Percentiles rank a stretch among this genome's conserved stretches.
Conservation (phyloP, 2,888 invertebrate species). For the Blastobasis lacticolella region DNA sequence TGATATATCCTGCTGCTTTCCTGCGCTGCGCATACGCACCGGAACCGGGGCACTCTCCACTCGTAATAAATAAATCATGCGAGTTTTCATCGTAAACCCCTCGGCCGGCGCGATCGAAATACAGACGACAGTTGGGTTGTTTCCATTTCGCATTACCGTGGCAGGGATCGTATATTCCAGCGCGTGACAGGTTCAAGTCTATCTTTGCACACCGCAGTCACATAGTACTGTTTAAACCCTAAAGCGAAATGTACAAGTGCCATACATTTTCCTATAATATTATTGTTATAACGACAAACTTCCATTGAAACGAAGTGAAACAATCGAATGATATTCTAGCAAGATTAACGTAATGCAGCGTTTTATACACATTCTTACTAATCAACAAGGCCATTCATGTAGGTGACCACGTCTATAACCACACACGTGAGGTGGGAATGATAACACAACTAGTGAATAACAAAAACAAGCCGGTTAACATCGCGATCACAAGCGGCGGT, state of each 20-base stretch:
- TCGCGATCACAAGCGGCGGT: slow-evolving; percentile 19
- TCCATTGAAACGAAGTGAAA: no score
- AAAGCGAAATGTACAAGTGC: no score
- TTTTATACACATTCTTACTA: no score
- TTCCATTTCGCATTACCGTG: no score
- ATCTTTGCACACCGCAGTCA: no score
- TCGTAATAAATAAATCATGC: slow-evolving; percentile 46
- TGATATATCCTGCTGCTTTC: slow-evolving; percentile 58
- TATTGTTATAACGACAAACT: no score
- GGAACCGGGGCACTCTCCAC: slow-evolving; percentile 43
- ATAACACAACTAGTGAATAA: slow-evolving; percentile 33
- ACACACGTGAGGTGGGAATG: slow-evolving; percentile 28
- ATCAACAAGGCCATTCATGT: slow-evolving; percentile 14
- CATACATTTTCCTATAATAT: no score
- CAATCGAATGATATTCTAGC: no score
- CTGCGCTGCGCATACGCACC: slow-evolving; percentile 35
- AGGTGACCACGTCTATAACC: slow-evolving; percentile 24
- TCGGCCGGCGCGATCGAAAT: slow-evolving; percentile 3
- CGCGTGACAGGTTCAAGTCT: no score
- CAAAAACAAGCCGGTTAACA: slow-evolving; percentile 37
- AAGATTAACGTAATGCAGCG: no score
- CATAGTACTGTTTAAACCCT: no score
- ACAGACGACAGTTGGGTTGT: neutral
- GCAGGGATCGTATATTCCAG: no score
- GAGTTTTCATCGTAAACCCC: slow-evolving; percentile 9